Conservation (phyloP, 1,140 invertebrate species). For the Coenobita brevimanus region DNA sequence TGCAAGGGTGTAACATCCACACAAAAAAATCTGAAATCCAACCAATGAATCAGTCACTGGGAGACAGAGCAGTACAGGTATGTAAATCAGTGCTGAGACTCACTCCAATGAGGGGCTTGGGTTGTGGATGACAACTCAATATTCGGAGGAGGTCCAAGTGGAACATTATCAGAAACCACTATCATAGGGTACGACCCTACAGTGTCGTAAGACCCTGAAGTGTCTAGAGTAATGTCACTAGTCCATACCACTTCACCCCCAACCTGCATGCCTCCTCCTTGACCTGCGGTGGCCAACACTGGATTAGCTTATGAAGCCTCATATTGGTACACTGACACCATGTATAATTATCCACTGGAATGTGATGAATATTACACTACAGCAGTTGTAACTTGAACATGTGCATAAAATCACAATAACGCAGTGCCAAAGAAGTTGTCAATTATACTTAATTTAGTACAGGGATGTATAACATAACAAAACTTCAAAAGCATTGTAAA, state of each 20-base stretch:
- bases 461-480: no score
- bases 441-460: no score
- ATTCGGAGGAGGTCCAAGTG: not conserved
- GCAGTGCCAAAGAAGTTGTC: no score
- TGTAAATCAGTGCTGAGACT: no score
- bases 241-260: conserved; percentile 28
- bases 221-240: conserved; percentile 13
- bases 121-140: conserved; percentile 11
- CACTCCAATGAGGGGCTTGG: conserved; percentile 36
- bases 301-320: not conserved
- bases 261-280: conserved; percentile 27
- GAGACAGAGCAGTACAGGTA: not conserved
- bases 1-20: not conserved
- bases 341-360: no score
- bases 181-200: conserved; percentile 21
- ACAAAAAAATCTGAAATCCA: not conserved
- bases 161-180: not conserved
- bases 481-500: no score
- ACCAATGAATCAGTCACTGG: not conserved
- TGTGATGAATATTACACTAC: no score
- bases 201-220: conserved; percentile 6
- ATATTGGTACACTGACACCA: no score
- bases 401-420: no score
- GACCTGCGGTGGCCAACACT: conserved; percentile 43
- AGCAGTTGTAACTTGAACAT: no score